Conservation (phyloP, 2,113 vertebrate genomes). For the Brachypteracias leptosomus region DNA sequence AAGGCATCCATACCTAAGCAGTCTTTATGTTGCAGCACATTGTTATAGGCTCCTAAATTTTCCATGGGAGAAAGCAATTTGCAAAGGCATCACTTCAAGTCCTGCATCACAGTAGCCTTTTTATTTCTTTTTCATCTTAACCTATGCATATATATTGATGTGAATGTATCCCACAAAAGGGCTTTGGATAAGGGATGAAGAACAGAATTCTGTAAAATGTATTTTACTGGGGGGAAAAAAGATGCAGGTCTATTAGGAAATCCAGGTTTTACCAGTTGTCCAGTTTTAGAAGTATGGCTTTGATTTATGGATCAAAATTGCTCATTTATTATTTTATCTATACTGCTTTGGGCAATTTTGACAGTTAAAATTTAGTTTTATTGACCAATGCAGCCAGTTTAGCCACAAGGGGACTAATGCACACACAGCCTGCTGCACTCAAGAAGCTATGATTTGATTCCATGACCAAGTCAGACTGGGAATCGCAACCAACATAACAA, state of each 20-base stretch:
- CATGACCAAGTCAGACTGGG: conserved; percentile 70
- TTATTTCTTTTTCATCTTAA: background rate
- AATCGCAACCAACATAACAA: conserved; percentile 73
- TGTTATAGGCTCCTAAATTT: background rate
- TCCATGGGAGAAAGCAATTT: background rate
- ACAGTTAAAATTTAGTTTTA: conserved; percentile 84
- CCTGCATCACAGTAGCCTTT: background rate
- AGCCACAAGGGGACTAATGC: conserved; percentile 73
- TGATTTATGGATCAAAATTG: conserved; percentile 80
- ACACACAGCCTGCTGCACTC: conserved; percentile 71
- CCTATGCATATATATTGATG: background rate
- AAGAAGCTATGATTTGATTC: conserved; percentile 74
- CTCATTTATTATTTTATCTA: conserved; percentile 82
- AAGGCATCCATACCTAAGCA: background rate
- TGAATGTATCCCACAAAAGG: background rate
- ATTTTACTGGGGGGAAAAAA: background rate
- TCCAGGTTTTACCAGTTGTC: conserved; percentile 61
- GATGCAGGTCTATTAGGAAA: conserved; percentile 42
- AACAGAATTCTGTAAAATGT: background rate
- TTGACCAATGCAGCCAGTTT: conserved; percentile 78
- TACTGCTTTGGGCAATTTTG: conserved; percentile 77
- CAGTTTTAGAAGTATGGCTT: conserved; percentile 70
- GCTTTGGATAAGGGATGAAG: background rate
- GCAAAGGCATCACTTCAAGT: conserved; percentile 12
- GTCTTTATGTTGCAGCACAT: background rate